Evolutionary conservation across 2,113 vertebrate species (phyloP), one percentile per base, ranked within the genome.

Genomic region (Lepus europaeus): DNA sequence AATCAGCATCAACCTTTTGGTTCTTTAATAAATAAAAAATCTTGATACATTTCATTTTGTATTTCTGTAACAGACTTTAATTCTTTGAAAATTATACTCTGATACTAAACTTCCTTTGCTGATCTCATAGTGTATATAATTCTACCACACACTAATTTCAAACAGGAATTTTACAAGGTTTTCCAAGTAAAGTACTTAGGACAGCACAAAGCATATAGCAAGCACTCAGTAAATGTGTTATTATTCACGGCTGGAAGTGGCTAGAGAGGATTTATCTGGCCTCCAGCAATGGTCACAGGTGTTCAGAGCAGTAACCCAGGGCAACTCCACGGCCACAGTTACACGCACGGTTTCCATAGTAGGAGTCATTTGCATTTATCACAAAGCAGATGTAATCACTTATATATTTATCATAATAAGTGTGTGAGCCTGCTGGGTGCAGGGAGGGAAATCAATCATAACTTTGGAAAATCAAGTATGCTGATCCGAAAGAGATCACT

Each of bases 31-130:
- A 59, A 49, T 79, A 79, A 79, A 76, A 85, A 77, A 59, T 76
- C 39, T 88, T 63, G 22, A 74, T 53, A 83, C 29, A 66, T 63
- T 70, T 91, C 12, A 22, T 19, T 91, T 39, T 51, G 3, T 64
- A 78, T 78, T 68, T 94, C 74, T 73, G 14, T 68, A 36, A 90
- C 17, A 84, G 7, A 27, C 69, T 73, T 56, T 69, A 79, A 77
- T 31, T 78, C 89, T 19, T 36, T 64, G 20, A 89, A 81, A 78
- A 90, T 11, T 86, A 56, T 25, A 68, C 14, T 74, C 31, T 36
- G 39, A 89, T 59, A 88, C 33, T 73, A 3, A 39, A 77, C 64
- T 90, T 87, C 83, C 81, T 90, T 92, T 73, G 56, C 20, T 89
- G 25, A 82, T 31, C n/a, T 53, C 78, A 31, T n/a, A 74, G 16